phyloP scores from a whole-genome alignment of 2,113 vertebrate genomes.

The Erpornis zantholeuca region DNA sequence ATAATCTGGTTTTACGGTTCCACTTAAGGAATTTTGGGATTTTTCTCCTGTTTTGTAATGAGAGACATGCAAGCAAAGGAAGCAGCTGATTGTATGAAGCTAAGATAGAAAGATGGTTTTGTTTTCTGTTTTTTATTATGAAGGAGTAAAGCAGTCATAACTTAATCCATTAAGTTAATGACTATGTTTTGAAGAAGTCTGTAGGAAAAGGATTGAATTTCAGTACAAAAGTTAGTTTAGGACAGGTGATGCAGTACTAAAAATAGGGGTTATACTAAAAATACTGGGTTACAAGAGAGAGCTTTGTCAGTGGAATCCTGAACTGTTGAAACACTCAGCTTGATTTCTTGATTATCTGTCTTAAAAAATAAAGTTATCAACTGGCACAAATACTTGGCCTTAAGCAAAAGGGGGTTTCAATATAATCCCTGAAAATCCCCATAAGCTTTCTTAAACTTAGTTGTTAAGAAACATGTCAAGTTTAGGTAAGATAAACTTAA shows the following conservation, averaged over 20 bases:
- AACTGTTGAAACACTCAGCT: neutral
- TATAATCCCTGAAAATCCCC: neutral
- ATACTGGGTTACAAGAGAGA: neutral
- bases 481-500: conserved; percentile 11
- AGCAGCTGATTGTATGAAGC: neutral
- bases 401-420: neutral
- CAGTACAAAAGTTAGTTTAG: neutral
- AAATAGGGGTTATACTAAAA: neutral
- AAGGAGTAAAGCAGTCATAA: neutral
- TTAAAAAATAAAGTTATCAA: neutral
- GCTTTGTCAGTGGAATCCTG: neutral
- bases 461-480: neutral
- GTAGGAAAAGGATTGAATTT: neutral
- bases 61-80: neutral
- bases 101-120: neutral
- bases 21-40: neutral
- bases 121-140: neutral
- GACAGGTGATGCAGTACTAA: neutral
- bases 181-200: neutral
- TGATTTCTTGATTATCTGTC: neutral
- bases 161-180: neutral
- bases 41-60: neutral
- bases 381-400: neutral
- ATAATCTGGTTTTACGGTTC: neutral
- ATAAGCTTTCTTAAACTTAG: neutral